A percentile compares a stretch with the other conserved stretches of the same genome.
phyloP scores from a whole-genome alignment of 1,140 invertebrate genomes.

The Bombus haemorrhoidalis region DNA sequence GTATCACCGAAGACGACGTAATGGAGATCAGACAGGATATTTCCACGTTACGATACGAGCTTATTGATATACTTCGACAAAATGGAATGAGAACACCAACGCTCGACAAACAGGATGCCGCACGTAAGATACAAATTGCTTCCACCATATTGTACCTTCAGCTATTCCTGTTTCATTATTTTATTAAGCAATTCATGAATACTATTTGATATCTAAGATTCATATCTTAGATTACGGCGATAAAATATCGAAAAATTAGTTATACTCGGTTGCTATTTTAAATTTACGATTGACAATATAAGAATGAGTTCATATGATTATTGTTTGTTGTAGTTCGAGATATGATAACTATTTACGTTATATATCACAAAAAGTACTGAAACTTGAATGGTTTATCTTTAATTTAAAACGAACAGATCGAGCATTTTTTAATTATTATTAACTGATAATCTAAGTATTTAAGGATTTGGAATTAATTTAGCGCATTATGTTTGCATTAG shows the following conservation, averaged over 20 bases:
- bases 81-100: constrained; percentile 92
- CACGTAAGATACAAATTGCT: background rate
- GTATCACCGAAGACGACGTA: constrained; percentile 97
- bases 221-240: no score
- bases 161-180: background rate
- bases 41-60: constrained; percentile 91
- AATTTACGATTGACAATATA: no score
- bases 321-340: background rate
- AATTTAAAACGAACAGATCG: background rate
- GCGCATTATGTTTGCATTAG: background rate
- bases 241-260: no score
- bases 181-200: no score
- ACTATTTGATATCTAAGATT: no score
- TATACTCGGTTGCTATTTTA: no score
- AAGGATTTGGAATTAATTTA: background rate
- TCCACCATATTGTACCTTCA: background rate
- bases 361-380: background rate
- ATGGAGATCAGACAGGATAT: constrained; percentile 98
- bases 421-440: background rate
- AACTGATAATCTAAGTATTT: background rate
- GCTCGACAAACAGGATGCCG: constrained; percentile 84
- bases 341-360: background rate
- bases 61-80: constrained; percentile 92
- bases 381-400: background rate
- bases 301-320: background rate